phyloP scores from a whole-genome alignment of 1,140 invertebrate genomes.

The Eueides isabella region DNA sequence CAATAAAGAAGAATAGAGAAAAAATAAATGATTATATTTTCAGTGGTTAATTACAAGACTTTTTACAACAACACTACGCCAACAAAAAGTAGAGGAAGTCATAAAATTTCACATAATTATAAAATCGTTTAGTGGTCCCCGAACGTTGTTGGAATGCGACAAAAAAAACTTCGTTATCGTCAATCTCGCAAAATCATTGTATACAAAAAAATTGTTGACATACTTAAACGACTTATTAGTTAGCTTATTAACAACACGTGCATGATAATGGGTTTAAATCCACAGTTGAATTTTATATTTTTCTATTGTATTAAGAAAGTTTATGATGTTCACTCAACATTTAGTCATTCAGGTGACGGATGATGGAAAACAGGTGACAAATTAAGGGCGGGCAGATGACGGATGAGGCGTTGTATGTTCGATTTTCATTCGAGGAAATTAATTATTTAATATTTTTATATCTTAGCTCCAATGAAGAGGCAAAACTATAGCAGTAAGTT shows the following conservation, averaged over 20 bases:
- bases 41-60: background rate
- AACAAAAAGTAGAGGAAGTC: conserved; percentile 52
- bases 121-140: conserved; percentile 53
- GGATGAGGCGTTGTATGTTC: no score
- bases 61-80: background rate
- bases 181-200: background rate
- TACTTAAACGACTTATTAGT: background rate
- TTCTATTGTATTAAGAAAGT: background rate
- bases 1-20: background rate
- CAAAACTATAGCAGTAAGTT: no score
- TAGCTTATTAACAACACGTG: background rate
- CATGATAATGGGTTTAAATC: background rate
- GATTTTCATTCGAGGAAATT: no score
- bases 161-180: conserved; percentile 49
- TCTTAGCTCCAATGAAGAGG: no score
- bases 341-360: no score
- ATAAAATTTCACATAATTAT: conserved; percentile 63
- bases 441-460: no score
- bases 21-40: background rate
- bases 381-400: no score
- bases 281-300: background rate
- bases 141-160: conserved; percentile 48
- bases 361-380: no score
- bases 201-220: background rate
- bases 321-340: no score